Percentiles rank a stretch among this genome's conserved stretches.
Conservation (phyloP, 2,888 invertebrate genomes). For the Lepetodrilus schrolli region DNA sequence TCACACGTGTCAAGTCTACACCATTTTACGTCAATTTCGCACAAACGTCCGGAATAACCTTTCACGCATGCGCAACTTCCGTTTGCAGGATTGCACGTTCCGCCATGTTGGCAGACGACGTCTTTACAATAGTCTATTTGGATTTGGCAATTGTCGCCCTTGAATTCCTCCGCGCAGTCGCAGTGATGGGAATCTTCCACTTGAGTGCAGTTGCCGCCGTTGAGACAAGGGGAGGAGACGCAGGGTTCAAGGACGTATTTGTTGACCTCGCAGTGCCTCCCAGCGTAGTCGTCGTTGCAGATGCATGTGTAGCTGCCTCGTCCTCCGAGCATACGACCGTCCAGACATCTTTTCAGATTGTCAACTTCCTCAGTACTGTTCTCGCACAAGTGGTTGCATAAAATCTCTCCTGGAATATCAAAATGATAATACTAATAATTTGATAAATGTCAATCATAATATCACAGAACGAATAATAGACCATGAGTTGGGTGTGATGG, state of each 20-base stretch:
- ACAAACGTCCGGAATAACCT: background rate
- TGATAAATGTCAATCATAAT: no score
- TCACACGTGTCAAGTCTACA: background rate
- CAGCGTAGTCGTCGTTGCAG: conserved; percentile 27
- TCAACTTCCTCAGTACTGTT: conserved; percentile 14
- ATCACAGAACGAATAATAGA: no score
- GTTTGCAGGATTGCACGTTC: background rate
- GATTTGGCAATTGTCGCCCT: background rate
- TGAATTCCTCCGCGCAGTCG: background rate
- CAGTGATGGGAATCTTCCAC: background rate
- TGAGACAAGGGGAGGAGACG: conserved; percentile 8
- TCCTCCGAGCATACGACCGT: background rate
- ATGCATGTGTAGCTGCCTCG: background rate
- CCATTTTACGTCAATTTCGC: conserved; percentile 1
- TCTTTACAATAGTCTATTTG: background rate
- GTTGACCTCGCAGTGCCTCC: conserved; percentile 21
- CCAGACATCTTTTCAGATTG: background rate
- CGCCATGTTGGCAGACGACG: conserved; percentile 13
- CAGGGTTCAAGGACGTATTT: conserved; percentile 10
- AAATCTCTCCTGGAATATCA: background rate
- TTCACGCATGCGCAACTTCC: background rate
- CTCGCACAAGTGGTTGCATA: background rate
- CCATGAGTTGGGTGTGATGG: no score
- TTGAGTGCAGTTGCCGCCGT: conserved; percentile 8
- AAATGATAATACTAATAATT: no score